Evolutionary conservation across 2,797 vertebrate genomes (phyloP).

Genomic region (Parotocinclus haroldoi): DNA sequence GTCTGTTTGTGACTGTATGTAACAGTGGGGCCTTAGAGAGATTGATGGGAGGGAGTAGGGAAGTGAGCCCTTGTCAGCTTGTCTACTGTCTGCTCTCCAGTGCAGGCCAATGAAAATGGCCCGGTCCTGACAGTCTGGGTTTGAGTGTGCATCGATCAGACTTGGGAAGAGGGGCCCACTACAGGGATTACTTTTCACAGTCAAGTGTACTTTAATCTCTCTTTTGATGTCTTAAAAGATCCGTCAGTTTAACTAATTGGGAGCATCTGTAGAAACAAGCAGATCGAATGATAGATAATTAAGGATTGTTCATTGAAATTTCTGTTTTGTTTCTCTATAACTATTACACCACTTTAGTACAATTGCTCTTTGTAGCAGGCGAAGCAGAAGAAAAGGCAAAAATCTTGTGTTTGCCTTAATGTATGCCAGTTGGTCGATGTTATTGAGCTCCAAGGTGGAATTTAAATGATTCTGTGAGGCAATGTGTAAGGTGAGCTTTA

Average conservation of each 20-base stretch:
- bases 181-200: constrained; percentile 56
- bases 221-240: constrained; percentile 55
- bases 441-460: constrained; percentile 19
- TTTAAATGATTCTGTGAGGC: constrained; percentile 28
- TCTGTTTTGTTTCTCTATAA: not conserved
- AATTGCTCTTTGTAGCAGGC: constrained; percentile 1
- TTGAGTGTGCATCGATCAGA: constrained; percentile 59
- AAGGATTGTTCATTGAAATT: constrained; percentile 20
- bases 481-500: constrained; percentile 33
- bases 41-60: constrained; percentile 60
- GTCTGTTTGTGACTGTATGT: constrained; percentile 31
- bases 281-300: constrained; percentile 34
- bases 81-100: constrained; percentile 58
- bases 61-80: constrained; percentile 53
- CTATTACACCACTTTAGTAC: not conserved
- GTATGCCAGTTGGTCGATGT: not conserved
- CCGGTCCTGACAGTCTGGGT: constrained; percentile 55
- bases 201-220: constrained; percentile 42
- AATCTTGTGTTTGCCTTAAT: too few relatives aligned
- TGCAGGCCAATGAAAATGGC: constrained; percentile 58
- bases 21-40: constrained; percentile 46
- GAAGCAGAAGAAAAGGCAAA: constrained; percentile 11
- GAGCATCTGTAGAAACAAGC: constrained; percentile 32
- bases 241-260: constrained; percentile 49
- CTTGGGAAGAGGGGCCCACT: constrained; percentile 51